These are phyloP conservation scores for Carlito syrichta DNA, from an alignment of 2,113 vertebrate genomes.

Conservation along the genomic window DNA sequence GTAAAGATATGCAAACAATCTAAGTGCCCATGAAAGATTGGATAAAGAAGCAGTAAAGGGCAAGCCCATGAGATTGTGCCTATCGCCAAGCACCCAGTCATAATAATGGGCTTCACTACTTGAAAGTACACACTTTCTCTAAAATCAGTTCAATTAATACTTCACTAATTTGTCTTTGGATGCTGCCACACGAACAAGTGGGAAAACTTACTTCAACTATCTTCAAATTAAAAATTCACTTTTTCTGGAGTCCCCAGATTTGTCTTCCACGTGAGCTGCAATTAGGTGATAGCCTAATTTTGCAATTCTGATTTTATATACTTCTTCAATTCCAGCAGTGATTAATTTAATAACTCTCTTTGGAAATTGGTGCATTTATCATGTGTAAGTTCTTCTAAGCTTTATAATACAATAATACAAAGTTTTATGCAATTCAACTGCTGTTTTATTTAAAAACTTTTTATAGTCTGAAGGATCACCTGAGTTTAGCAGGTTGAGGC, in stretches of 20 bases:
- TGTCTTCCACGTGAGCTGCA: not conserved
- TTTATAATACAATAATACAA: not conserved
- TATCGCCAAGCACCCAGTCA: not conserved
- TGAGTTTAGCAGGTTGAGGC: too few species aligned
- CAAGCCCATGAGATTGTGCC: not conserved
- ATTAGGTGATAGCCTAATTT: not conserved
- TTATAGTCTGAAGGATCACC: too few species aligned
- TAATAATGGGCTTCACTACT: not conserved
- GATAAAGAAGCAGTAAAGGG: not conserved
- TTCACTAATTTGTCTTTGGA: not conserved
- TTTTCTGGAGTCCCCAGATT: not conserved
- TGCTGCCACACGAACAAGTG: not conserved
- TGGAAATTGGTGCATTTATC: not conserved
- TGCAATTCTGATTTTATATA: not conserved
- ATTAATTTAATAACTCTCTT: not conserved
- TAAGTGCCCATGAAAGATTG: too few species aligned
- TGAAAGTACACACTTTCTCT: not conserved
- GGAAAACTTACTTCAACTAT: not conserved
- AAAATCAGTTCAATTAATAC: not conserved
- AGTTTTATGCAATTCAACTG: not conserved
- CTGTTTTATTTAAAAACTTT: too few species aligned
- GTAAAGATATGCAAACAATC: too few species aligned
- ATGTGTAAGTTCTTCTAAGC: not conserved
- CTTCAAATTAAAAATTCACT: not conserved
- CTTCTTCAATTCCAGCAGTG: not conserved